Conservation (phyloP, 1,140 invertebrate genomes). For the Myzus persicae region DNA sequence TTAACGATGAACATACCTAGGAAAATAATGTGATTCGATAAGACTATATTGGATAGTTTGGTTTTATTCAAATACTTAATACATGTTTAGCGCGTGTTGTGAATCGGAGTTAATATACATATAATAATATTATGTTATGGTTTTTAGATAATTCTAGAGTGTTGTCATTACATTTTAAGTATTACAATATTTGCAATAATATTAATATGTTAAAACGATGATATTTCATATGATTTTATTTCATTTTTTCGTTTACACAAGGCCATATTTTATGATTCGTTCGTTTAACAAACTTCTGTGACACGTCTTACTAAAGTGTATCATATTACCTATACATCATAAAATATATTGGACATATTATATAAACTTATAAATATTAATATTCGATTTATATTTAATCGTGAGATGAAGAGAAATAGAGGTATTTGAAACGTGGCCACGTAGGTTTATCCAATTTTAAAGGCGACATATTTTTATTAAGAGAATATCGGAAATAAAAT, state of each 20-base stretch:
- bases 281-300: not conserved
- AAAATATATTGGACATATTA: not conserved
- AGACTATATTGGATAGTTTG: not conserved
- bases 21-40: not conserved
- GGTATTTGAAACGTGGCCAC: not conserved
- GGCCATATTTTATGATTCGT: not conserved
- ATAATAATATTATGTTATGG: too few species aligned
- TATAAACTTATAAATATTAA: not conserved
- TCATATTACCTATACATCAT: too few species aligned
- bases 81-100: too few species aligned
- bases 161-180: not conserved
- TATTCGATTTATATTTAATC: constrained; percentile 2
- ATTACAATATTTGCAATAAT: not conserved
- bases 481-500: not conserved
- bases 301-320: not conserved
- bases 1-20: not conserved
- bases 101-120: too few species aligned
- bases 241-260: not conserved
- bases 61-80: too few species aligned
- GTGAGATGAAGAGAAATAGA: not conserved
- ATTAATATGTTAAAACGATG: not conserved
- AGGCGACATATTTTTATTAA: not conserved
- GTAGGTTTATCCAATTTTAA: too few species aligned
- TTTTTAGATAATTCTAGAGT: not conserved
- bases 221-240: not conserved